Base-by-base conservation (phyloP, 2,797 vertebrate species). In the Sylvia borin region DNA sequence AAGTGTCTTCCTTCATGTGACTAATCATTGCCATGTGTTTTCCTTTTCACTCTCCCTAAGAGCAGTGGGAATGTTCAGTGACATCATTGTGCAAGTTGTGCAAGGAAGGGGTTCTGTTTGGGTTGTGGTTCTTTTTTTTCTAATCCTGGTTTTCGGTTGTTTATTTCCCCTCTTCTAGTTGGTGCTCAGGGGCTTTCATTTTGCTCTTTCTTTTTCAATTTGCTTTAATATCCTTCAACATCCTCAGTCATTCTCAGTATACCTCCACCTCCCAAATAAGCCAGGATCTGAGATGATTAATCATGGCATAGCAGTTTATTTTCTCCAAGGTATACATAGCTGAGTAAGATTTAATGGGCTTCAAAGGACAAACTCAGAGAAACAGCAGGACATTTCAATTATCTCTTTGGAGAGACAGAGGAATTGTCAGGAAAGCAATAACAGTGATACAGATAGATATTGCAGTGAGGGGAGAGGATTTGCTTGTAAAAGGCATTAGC, bases 381-480 rank as follows among this genome's bases (percentile, higher is more conserved):
- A 96, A 60, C 72, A 93, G 86, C 76, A 70, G 51, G 66, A 66
- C 42, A 40, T 93, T 76, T 86, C 83, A 88, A 72, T 93, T 85
- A 60, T 88, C 55, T 86, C 76, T 92, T 84, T 61, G 66, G 85
- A 50, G 83, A 83, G 72, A 58, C 72, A 55, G 53, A 92, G 62
- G 51, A 88, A 76, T 75, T 86, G 66, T 73, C 19, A 67, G 73
- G 53, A 84, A 93, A 91, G 75, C 34, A 68, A 6, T 77, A 85
- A 53, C 11, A 71, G 67, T 86, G 79, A 64, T 85, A 60, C 21
- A 57, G 51, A 50, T 25, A 85, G 74, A 67, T 89, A 60, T 14
- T 87, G 67, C 57, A 71, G 42, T 6, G 42, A 65, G 54, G 51
- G 66, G 40, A 91, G 79, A 90, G 45, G 47, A 72, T 90, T 95